Percentiles rank a stretch among this genome's conserved stretches.
phyloP scores from a whole-genome alignment of 2,797 vertebrate species.

The Austrolebias charrua region DNA sequence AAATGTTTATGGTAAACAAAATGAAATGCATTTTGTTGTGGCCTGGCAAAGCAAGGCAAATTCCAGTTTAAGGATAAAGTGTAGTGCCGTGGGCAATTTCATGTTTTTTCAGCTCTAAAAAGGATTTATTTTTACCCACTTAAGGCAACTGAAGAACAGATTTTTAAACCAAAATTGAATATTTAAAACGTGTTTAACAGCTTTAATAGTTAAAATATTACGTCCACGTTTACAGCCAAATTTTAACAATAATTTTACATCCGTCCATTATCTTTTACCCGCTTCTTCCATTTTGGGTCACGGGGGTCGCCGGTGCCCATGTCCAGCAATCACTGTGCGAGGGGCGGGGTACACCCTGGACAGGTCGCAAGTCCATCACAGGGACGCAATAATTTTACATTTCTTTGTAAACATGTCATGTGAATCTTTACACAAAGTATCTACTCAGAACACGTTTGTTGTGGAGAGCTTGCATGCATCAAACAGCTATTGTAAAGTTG shows the following conservation, averaged over 20 bases:
- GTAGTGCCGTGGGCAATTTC: background rate
- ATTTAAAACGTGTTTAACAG: background rate
- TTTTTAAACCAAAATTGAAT: background rate
- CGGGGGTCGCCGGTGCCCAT: too few relatives aligned
- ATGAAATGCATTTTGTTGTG: background rate
- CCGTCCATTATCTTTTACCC: too few relatives aligned
- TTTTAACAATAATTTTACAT: too few relatives aligned
- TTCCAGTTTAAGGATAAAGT: background rate
- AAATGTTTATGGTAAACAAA: constrained; percentile 1
- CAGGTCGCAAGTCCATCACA: too few relatives aligned
- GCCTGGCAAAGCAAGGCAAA: background rate
- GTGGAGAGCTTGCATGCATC: background rate
- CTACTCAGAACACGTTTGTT: background rate
- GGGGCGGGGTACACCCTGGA: too few relatives aligned
- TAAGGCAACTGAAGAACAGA: background rate
- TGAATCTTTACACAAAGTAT: too few relatives aligned
- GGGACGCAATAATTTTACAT: background rate
- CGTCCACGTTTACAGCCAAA: too few relatives aligned
- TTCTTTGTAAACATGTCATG: background rate
- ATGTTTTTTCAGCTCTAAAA: background rate
- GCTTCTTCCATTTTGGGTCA: too few relatives aligned
- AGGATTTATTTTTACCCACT: background rate
- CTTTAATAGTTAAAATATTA: background rate
- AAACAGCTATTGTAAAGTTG: too few relatives aligned
- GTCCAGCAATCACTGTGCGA: too few relatives aligned